Evolutionary conservation across 1,140 invertebrate genomes (phyloP).

Genomic region (Drosophila varians): DNA sequence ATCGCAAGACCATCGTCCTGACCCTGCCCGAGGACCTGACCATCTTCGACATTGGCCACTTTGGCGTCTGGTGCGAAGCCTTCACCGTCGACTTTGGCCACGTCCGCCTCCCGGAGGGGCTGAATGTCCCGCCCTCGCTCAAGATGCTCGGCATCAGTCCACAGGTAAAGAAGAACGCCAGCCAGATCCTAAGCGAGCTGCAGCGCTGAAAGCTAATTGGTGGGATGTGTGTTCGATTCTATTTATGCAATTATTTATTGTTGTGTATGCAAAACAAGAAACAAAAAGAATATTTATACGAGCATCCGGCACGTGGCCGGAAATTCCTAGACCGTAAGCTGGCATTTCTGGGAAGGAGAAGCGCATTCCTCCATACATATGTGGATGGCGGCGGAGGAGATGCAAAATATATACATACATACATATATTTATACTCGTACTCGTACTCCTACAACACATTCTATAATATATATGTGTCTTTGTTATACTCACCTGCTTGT

Average conservation of each 20-base stretch:
- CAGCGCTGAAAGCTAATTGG: constrained; percentile 47
- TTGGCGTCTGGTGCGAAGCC: constrained; percentile 94
- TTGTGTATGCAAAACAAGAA: constrained; percentile 26
- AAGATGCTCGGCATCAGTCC: constrained; percentile 96
- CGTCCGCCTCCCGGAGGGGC: constrained; percentile 88
- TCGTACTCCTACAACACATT: constrained; percentile 69
- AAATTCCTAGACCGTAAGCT: constrained; percentile 69
- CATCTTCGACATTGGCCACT: constrained; percentile 93
- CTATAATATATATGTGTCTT: constrained; percentile 54
- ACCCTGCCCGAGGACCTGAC: constrained; percentile 92
- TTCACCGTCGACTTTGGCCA: constrained; percentile 96
- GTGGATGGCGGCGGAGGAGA: constrained; percentile 33
- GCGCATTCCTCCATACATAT: not conserved
- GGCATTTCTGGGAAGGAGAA: constrained; percentile 33
- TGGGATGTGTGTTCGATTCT: constrained; percentile 25
- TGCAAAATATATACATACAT: constrained; percentile 34
- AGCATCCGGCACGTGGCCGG: constrained; percentile 42
- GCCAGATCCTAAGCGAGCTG: constrained; percentile 74
- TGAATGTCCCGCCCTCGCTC: constrained; percentile 94
- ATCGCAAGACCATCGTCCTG: constrained; percentile 93
- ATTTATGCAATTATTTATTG: constrained; percentile 65
- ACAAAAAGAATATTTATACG: constrained; percentile 59
- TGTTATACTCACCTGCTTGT: constrained; percentile 50
- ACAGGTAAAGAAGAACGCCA: constrained; percentile 88
- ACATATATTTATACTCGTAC: constrained; percentile 43